These are phyloP conservation scores for Polypedilum pembai DNA, from an alignment of 1,140 invertebrate genomes.

Conservation along the genomic window DNA sequence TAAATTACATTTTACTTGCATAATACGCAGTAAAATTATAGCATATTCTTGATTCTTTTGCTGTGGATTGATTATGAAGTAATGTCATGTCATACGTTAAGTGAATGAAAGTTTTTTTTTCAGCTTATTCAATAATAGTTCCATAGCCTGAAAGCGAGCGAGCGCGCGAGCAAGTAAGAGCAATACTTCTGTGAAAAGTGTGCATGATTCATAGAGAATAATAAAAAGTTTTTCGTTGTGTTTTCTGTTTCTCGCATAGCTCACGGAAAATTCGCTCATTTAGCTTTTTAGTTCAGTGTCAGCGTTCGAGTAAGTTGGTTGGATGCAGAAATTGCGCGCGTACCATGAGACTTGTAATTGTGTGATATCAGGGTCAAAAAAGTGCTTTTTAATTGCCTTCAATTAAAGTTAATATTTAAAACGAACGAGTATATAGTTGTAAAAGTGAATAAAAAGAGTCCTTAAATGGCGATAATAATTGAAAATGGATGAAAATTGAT, in stretches of 20 bases:
- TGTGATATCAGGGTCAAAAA: background rate
- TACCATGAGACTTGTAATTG: background rate
- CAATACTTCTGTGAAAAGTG: background rate
- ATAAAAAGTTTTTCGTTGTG: background rate
- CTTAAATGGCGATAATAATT: conserved; percentile 12
- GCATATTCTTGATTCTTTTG: background rate
- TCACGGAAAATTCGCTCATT: conserved; percentile 14
- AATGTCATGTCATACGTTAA: background rate
- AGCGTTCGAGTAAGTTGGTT: conserved; percentile 3
- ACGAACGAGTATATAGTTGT: no score
- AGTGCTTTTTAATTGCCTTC: conserved; percentile 17
- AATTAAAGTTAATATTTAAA: background rate
- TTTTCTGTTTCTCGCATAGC: conserved; percentile 2
- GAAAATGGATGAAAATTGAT: background rate
- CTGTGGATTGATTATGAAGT: conserved; percentile 1
- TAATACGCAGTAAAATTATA: background rate
- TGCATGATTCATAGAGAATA: background rate
- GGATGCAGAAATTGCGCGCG: background rate
- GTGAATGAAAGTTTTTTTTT: background rate
- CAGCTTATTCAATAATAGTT: no score
- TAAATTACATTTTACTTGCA: background rate
- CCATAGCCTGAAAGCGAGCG: background rate
- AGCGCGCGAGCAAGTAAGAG: background rate
- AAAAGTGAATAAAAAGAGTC: background rate
- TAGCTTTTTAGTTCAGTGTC: conserved; percentile 11